phyloP scores from a whole-genome alignment of 2,113 vertebrate genomes.

The Ochotona princeps region DNA sequence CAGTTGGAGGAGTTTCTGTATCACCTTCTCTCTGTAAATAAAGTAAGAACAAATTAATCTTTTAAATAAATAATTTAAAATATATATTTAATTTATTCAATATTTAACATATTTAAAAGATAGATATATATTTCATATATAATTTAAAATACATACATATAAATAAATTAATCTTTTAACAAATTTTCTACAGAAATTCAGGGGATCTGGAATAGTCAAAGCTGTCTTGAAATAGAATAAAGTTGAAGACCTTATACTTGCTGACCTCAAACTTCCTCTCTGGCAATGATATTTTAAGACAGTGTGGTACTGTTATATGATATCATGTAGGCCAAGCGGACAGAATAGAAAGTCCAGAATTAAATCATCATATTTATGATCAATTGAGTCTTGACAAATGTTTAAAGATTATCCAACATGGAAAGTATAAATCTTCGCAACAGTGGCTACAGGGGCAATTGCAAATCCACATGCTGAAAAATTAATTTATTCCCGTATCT shows the following conservation, averaged over 20 bases:
- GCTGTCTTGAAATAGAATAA: background rate
- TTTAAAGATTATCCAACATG: background rate
- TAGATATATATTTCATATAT: too few relatives aligned
- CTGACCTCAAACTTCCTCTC: background rate
- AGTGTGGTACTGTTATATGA: background rate
- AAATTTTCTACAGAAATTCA: background rate
- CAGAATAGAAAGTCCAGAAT: background rate
- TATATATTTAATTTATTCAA: too few relatives aligned
- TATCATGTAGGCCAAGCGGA: background rate
- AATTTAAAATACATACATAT: too few relatives aligned
- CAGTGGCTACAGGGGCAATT: background rate
- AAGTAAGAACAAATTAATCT: too few relatives aligned
- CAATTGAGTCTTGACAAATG: background rate
- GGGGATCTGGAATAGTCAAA: background rate
- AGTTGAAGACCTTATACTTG: background rate
- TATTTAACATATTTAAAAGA: too few relatives aligned
- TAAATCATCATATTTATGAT: background rate
- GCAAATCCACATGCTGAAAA: background rate
- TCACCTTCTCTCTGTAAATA: too few relatives aligned
- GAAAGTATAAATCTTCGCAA: background rate
- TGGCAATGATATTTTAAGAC: background rate
- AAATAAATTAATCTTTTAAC: too few relatives aligned
- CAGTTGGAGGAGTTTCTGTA: too few relatives aligned
- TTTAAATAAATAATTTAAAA: too few relatives aligned
- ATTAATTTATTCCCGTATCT: background rate